Conservation (phyloP, 1,140 invertebrate genomes). For the Anagrus nilaparvatae region DNA sequence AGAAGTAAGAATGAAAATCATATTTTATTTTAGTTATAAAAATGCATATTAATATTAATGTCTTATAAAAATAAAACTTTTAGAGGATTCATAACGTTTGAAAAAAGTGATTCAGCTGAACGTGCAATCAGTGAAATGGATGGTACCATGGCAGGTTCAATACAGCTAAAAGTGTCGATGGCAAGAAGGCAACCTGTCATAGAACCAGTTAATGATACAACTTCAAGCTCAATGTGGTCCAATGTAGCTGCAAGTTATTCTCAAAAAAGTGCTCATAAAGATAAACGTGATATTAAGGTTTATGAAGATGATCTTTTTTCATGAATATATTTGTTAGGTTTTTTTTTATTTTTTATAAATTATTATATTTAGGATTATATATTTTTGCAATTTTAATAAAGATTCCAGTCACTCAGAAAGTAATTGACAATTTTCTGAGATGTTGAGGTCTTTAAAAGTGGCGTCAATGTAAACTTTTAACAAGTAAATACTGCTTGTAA, state of each 20-base stretch:
- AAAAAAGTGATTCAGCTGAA: constrained; percentile 76
- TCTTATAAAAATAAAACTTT: constrained; percentile 4
- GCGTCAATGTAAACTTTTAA: too few species aligned
- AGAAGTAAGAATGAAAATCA: constrained; percentile 55
- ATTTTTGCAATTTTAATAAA: too few species aligned
- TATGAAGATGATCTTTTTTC: constrained; percentile 60
- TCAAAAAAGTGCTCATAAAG: constrained; percentile 69
- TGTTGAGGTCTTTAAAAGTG: too few species aligned
- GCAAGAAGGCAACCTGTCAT: constrained; percentile 74
- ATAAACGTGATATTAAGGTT: constrained; percentile 56
- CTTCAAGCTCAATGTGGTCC: constrained; percentile 69
- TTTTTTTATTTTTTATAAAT: too few species aligned
- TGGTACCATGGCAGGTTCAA: constrained; percentile 66
- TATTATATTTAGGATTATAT: too few species aligned
- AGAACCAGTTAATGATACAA: constrained; percentile 65
- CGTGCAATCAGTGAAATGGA: constrained; percentile 82
- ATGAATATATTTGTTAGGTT: too few species aligned
- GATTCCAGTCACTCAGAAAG: too few species aligned
- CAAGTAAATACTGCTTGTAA: too few species aligned
- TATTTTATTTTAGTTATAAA: neutral
- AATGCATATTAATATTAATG: constrained; percentile 8
- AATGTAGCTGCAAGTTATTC: constrained; percentile 71
- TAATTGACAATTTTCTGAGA: too few species aligned
- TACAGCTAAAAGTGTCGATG: constrained; percentile 70
- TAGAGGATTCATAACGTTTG: constrained; percentile 89